Conservation (phyloP, 37 sponge, comb jelly and placozoan species). For the Aphrocallistes beatrix region DNA sequence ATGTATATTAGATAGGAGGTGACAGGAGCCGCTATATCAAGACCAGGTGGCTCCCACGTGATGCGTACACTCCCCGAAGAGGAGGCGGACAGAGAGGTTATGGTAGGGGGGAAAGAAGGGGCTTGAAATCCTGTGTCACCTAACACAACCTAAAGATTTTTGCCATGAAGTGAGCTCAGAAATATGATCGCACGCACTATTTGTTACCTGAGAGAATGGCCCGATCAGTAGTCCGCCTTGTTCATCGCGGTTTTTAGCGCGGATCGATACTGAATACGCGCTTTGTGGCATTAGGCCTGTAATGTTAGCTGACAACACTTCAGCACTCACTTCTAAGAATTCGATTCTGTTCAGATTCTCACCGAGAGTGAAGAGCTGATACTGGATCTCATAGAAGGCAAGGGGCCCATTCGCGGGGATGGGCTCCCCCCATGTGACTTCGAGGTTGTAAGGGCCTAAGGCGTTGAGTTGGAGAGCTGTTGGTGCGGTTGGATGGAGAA, state of each 20-base stretch:
- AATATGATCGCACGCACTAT: not conserved
- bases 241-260: not conserved
- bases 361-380: not conserved
- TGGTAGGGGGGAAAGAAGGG: not conserved
- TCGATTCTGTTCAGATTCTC: not conserved
- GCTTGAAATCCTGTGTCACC: not conserved
- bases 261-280: not conserved
- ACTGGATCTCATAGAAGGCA: slow-evolving; percentile 7
- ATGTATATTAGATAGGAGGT: not conserved
- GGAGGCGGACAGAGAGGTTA: not conserved
- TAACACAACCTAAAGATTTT: not conserved
- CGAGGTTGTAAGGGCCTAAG: not conserved
- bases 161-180: not conserved
- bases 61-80: not conserved
- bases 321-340: not conserved
- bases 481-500: not conserved
- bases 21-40: not conserved
- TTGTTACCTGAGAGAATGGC: slow-evolving; percentile 10
- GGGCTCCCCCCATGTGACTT: not conserved
- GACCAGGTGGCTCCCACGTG: not conserved
- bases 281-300: not conserved
- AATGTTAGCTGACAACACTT: not conserved
- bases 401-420: not conserved
- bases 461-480: not conserved
- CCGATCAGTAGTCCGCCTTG: slow-evolving; percentile 1